Evolutionary conservation across 2,113 vertebrate species (phyloP).

Genomic region (Bos taurus): ARS-UCD2.0 NC_037342.1:70770501-70771000

Average conservation of each 20-base stretch:
- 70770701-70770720: background rate
- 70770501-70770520: background rate
- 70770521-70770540: background rate
- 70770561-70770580: background rate
- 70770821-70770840: background rate
- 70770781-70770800: background rate
- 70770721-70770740: background rate
- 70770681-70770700: background rate
- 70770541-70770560: background rate
- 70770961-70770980: background rate
- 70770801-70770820: background rate
- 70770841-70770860: background rate
- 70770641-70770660: background rate
- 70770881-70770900: background rate
- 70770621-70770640: background rate
- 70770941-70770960: too few relatives aligned
- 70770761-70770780: background rate
- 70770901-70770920: background rate
- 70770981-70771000: background rate
- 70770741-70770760: background rate
- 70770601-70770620: background rate
- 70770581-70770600: fast-evolving
- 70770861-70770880: background rate
- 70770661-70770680: background rate
- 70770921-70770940: background rate